Percentiles rank a stretch among this genome's conserved stretches.
These are phyloP conservation scores for Silurus glanis DNA, from an alignment of 2,113 vertebrate species.

Conservation along the genomic window DNA sequence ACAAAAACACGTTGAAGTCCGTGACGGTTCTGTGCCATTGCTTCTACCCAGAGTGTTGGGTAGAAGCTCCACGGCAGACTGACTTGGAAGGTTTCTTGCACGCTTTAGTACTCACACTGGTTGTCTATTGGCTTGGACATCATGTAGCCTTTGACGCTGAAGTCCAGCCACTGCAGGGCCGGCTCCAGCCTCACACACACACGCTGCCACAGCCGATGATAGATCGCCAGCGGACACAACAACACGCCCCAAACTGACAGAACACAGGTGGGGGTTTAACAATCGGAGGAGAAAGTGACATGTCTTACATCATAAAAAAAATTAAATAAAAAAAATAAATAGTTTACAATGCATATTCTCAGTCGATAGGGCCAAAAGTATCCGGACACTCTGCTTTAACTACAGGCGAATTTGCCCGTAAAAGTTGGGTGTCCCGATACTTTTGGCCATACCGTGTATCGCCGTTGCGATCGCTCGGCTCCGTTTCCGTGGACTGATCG, in stretches of 20 bases:
- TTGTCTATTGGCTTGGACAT: conserved; percentile 85
- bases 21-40: not conserved
- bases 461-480: not conserved
- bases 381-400: no score
- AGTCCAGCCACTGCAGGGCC: conserved; percentile 88
- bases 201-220: conserved; percentile 82
- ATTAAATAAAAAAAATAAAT: no score
- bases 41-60: no score
- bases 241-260: conserved; percentile 79
- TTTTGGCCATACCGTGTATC: no score
- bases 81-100: not conserved
- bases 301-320: not conserved
- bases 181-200: conserved; percentile 82
- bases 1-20: not conserved
- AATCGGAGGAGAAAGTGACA: no score
- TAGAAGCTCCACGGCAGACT: not conserved
- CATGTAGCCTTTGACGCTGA: conserved; percentile 87
- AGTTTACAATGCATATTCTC: no score
- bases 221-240: conserved; percentile 83
- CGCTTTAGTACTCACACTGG: conserved; percentile 77
- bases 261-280: no score
- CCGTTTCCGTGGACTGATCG: not conserved
- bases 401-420: no score
- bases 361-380: no score
- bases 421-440: no score